Evolutionary conservation across 2,797 vertebrate species (phyloP), one percentile per base, ranked within the genome.

Genomic region (Hippoglossus hippoglossus): DNA sequence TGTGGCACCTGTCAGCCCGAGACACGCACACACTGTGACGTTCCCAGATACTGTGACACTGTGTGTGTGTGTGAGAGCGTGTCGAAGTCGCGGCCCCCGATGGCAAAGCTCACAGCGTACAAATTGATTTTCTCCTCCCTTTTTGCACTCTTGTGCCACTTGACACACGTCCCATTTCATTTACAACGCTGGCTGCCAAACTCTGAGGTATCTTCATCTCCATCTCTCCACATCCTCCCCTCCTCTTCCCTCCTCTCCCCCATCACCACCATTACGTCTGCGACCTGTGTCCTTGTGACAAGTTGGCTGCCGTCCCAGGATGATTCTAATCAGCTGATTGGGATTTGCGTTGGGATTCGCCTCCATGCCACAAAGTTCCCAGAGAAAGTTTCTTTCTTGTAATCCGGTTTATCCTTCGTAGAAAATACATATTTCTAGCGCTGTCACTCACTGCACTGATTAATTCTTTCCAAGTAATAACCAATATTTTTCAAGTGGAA

Each of bases 1-100:
- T 85, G 90, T 93, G 91, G 90, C 93, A 93, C 87, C 88, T 91
- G 90, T 93, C 93, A 91, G 76, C 77, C 68, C 19, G 59, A 68
- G 68, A 83, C 80, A 56, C 60, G 63, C 82, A 82, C 79, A 71
- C 77, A 51, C 67, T 6, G 70, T 83, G 90, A 91, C 41, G 57
- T 10, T 84, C 84, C 46, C 75, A 86, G 86, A 88, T 75, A 75
- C 89, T 71, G 28, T 80, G 82, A 85, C 84, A 77, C 69, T 1
- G 77, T 86, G 70, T 80, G 71, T 80, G 71, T 72, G 79, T 86
- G 70, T 80, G 71, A 3, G 53, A 12, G 56, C 18, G 73, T 67
- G 76, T 72, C 53, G 56, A 74, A 76, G 75, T 82, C 56, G 63
- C 28, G 4, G 56, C 31, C 80, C 90, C 87, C 52, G 69, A 31